Evolutionary conservation across 2,888 invertebrate genomes (phyloP).

Genomic region (Odontocerum albicorne): DNA sequence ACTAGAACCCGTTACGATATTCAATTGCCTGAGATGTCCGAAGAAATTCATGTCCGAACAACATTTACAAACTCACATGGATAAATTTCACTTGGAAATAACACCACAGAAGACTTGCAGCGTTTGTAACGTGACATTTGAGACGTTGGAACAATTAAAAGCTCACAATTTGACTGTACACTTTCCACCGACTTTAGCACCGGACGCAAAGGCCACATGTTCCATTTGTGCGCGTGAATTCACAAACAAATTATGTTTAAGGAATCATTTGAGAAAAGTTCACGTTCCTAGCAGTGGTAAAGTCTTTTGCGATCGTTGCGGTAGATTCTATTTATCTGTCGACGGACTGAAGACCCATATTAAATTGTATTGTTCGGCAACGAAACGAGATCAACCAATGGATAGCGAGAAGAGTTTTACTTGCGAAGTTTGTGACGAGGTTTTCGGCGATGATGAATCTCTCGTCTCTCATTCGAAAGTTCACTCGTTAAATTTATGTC

Average conservation of each 20-base stretch:
- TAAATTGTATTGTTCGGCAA: not conserved
- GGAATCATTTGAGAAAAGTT: constrained; percentile 19
- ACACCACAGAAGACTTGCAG: constrained; percentile 7
- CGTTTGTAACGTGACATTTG: constrained; percentile 23
- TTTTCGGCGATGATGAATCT: not conserved
- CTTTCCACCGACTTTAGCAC: constrained; percentile 1
- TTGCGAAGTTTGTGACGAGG: constrained; percentile 9
- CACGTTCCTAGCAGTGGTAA: constrained; percentile 1
- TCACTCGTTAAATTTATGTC: constrained; percentile 2
- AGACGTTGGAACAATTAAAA: constrained; percentile 13
- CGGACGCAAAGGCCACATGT: not conserved
- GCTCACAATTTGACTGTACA: constrained; percentile 28
- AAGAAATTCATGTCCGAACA: constrained; percentile 18
- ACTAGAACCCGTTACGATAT: too few relatives aligned
- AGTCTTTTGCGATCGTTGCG: constrained; percentile 15
- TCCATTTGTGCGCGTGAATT: constrained; percentile 3
- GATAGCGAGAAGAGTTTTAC: not conserved
- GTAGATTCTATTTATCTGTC: constrained; percentile 3
- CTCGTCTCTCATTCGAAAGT: not conserved
- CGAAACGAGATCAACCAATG: too few relatives aligned
- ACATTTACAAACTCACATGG: constrained; percentile 12
- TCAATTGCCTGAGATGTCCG: constrained; percentile 4
- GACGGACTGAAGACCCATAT: not conserved
- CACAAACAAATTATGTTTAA: not conserved
- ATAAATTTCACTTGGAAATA: constrained; percentile 9